Percentiles rank a stretch among this genome's conserved stretches.
Evolutionary conservation across 2,888 invertebrate genomes (phyloP).

Genomic region (Dermolepida albohirtum): DNA sequence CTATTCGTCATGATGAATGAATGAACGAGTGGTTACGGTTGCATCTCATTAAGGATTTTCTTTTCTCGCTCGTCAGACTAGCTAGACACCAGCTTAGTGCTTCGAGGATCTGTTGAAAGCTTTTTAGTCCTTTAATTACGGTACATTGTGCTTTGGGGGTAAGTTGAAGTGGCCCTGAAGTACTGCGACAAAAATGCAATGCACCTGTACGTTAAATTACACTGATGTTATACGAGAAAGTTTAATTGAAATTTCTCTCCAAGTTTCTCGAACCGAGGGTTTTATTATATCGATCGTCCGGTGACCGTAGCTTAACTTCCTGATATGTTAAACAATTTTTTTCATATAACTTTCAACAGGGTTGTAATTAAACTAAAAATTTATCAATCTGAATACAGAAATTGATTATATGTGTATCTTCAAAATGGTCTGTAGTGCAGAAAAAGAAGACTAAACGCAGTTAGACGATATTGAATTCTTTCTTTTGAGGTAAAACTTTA

Average conservation of each 20-base stretch:
- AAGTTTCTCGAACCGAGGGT: not conserved
- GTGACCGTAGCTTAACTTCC: conserved; percentile 2
- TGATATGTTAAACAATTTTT: not conserved
- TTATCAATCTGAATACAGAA: no score
- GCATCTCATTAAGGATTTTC: conserved; percentile 44
- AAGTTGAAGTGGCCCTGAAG: conserved; percentile 36
- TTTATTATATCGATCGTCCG: conserved; percentile 19
- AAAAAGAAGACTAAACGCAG: no score
- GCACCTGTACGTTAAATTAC: conserved; percentile 36
- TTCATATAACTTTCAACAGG: no score
- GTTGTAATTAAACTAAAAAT: no score
- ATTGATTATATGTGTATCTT: no score
- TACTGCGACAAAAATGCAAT: conserved; percentile 34
- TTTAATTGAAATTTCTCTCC: conserved; percentile 32
- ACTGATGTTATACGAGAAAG: conserved; percentile 23
- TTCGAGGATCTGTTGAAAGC: conserved; percentile 42
- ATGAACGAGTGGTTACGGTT: conserved; percentile 33
- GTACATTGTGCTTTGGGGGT: conserved; percentile 42
- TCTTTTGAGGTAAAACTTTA: no score
- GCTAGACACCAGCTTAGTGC: conserved; percentile 36
- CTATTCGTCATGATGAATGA: conserved; percentile 25
- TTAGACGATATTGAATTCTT: no score
- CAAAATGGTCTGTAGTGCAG: no score
- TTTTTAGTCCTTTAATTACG: conserved; percentile 45
- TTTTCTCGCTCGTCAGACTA: conserved; percentile 31